phyloP scores from a whole-genome alignment of 2,797 vertebrate genomes.

The Adrianichthys oophorus region DNA sequence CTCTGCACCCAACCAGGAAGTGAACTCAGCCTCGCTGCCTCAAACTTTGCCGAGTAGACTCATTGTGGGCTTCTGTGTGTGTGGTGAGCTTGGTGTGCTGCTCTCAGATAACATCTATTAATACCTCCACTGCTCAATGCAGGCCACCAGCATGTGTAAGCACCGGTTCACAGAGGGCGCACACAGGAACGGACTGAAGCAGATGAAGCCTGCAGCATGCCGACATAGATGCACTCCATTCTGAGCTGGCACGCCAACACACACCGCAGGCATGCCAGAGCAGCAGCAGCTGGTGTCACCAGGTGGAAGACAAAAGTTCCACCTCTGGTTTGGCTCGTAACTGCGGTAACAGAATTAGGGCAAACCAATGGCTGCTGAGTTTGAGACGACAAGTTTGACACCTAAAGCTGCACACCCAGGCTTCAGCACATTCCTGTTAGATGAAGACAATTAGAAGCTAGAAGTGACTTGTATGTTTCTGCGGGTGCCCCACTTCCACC shows the following conservation, averaged over 20 bases:
- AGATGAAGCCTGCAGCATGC: slow-evolving; percentile 16
- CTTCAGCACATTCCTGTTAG: slow-evolving; percentile 49
- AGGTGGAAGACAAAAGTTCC: slow-evolving; percentile 62
- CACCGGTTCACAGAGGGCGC: slow-evolving; percentile 34
- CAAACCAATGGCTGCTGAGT: slow-evolving; percentile 41
- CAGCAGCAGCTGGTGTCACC: slow-evolving; percentile 61
- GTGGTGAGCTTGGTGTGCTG: slow-evolving; percentile 21
- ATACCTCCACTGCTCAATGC: slow-evolving; percentile 38
- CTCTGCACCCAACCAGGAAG: slow-evolving; percentile 14
- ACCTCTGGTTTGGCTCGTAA: slow-evolving; percentile 58
- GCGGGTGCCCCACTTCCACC: slow-evolving; percentile 26
- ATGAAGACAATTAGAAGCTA: slow-evolving; percentile 56
- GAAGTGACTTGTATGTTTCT: slow-evolving; percentile 39
- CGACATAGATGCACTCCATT: slow-evolving; percentile 20
- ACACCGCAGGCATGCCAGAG: slow-evolving; percentile 36
- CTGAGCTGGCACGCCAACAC: slow-evolving; percentile 9
- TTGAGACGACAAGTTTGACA: slow-evolving; percentile 42
- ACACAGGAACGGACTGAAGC: slow-evolving; percentile 6
- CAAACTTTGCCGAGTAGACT: slow-evolving; percentile 28
- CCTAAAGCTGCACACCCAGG: slow-evolving; percentile 56
- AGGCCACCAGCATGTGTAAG: slow-evolving; percentile 43
- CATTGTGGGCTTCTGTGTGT: slow-evolving; percentile 32
- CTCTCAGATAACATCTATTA: slow-evolving; percentile 55
- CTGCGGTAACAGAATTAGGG: slow-evolving; percentile 54
- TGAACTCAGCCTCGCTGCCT: slow-evolving; percentile 15